Evolutionary conservation across 2,797 vertebrate genomes (phyloP).

Genomic region (Sebastes baramenuke): DNA sequence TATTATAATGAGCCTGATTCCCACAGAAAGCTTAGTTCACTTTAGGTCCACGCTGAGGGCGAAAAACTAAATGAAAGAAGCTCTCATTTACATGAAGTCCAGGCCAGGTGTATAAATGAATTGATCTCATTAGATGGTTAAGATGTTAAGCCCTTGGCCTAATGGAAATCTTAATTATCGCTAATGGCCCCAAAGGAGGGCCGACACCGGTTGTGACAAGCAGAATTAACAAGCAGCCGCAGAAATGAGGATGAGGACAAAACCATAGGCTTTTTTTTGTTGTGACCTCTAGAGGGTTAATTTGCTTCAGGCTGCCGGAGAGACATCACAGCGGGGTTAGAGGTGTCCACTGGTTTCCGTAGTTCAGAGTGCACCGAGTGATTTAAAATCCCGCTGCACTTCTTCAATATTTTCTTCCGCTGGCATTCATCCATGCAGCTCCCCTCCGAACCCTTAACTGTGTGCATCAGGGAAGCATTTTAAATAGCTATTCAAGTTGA

Average conservation of each 20-base stretch:
- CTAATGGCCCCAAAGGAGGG: constrained; percentile 32
- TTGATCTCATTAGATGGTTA: constrained; percentile 44
- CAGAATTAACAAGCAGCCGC: constrained; percentile 20
- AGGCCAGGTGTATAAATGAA: constrained; percentile 34
- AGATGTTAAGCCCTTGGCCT: constrained; percentile 46
- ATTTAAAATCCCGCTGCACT: constrained; percentile 34
- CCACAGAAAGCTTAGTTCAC: constrained; percentile 26
- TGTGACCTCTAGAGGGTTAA: constrained; percentile 26
- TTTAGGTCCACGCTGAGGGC: background rate
- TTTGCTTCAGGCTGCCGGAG: constrained; percentile 17
- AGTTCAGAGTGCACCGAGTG: constrained; percentile 23
- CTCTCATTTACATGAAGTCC: constrained; percentile 22
- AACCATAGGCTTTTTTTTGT: background rate
- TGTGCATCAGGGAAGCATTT: background rate
- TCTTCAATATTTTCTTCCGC: background rate
- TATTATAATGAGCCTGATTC: constrained; percentile 28
- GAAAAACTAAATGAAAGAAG: background rate
- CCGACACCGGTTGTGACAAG: background rate
- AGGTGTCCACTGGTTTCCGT: background rate
- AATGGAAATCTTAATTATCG: constrained; percentile 54
- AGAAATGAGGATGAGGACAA: background rate
- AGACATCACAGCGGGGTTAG: constrained; percentile 1
- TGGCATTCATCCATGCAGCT: background rate
- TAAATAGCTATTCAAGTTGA: background rate
- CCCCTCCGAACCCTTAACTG: background rate